These are phyloP conservation scores for Thinocorus orbignyianus DNA, from an alignment of 2,113 vertebrate species.

Conservation along the genomic window DNA sequence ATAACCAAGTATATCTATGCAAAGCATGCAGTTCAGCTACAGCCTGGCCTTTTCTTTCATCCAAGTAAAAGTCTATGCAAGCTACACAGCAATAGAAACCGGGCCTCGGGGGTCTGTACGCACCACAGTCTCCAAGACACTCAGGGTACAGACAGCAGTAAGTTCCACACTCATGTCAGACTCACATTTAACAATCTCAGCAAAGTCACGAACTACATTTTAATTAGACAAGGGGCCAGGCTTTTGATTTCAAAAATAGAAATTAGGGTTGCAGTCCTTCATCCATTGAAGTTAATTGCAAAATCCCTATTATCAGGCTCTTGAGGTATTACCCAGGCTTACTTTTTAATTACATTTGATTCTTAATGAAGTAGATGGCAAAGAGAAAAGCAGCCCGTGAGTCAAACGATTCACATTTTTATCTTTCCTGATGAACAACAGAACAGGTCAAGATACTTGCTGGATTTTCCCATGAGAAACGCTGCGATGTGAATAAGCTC, in stretches of 20 bases:
- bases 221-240: conserved; percentile 48
- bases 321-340: conserved; percentile 49
- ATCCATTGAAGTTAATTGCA: conserved; percentile 63
- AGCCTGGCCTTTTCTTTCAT: not conserved
- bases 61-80: not conserved
- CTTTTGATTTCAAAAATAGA: conserved; percentile 62
- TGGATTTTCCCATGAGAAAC: conserved; percentile 67
- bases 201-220: conserved; percentile 48
- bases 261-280: conserved; percentile 53
- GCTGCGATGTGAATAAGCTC: conserved; percentile 32
- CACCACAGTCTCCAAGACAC: not conserved
- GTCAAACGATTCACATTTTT: conserved; percentile 50
- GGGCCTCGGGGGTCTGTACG: not conserved
- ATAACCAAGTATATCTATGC: not conserved
- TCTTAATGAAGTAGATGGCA: conserved; percentile 59
- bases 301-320: conserved; percentile 54
- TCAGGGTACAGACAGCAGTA: not conserved
- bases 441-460: conserved; percentile 59
- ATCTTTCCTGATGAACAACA: conserved; percentile 51
- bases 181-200: not conserved
- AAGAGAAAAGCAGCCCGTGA: conserved; percentile 43
- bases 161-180: not conserved
- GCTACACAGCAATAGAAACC: not conserved
- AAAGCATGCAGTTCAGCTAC: not conserved
- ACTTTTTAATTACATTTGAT: conserved; percentile 66